phyloP scores from a whole-genome alignment of 2,113 vertebrate species.

The Hirundichthys speculiger region DNA sequence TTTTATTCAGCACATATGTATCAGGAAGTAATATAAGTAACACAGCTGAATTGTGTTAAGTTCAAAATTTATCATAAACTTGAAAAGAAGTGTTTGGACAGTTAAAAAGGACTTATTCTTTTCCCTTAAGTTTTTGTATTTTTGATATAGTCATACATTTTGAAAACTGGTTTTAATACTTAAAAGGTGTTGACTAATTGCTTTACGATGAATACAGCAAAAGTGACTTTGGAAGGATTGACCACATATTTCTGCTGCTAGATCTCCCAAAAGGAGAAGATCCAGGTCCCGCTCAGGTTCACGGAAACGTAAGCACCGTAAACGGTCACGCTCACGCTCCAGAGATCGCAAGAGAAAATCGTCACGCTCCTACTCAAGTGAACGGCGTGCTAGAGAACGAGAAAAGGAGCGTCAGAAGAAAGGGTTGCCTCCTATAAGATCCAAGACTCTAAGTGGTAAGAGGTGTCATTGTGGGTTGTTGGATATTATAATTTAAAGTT shows the following conservation, averaged over 20 bases:
- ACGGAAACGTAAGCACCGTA: conserved; percentile 95
- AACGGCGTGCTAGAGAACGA: conserved; percentile 90
- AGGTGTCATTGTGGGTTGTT: background rate
- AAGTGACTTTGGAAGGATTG: background rate
- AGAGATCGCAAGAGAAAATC: conserved; percentile 96
- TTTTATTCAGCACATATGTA: background rate
- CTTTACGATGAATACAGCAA: no score
- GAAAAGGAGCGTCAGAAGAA: conserved; percentile 98
- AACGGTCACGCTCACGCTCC: conserved; percentile 93
- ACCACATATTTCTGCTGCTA: conserved; percentile 45
- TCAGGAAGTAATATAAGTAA: background rate
- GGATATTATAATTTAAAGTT: background rate
- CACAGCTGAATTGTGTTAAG: background rate
- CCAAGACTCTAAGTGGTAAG: conserved; percentile 93
- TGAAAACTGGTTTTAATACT: no score
- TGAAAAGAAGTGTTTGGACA: no score
- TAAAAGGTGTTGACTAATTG: no score
- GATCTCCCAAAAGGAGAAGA: conserved; percentile 93
- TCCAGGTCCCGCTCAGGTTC: conserved; percentile 96
- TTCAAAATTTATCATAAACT: no score
- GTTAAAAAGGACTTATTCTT: no score
- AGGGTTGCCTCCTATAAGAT: conserved; percentile 92
- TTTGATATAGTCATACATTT: no score
- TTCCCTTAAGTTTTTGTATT: no score
- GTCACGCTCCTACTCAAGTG: conserved; percentile 94